phyloP scores from a whole-genome alignment of 2,888 invertebrate genomes.

The Nomada goodeniana region DNA sequence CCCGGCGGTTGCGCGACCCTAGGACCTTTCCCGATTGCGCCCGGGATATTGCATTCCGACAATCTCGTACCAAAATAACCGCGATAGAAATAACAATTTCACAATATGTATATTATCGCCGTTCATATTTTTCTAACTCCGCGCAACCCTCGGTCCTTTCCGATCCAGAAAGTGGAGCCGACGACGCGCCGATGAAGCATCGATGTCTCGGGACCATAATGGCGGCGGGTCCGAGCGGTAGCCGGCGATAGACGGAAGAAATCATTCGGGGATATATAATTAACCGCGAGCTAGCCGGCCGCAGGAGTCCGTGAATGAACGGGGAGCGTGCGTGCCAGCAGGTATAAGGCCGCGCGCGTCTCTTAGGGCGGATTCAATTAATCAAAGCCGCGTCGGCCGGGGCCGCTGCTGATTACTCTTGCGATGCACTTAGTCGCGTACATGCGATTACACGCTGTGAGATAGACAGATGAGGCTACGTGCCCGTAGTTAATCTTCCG shows the following conservation, averaged over 20 bases:
- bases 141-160: background rate
- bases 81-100: too few relatives aligned
- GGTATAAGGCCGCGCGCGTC: slow-evolving; percentile 61
- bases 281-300: slow-evolving; percentile 16
- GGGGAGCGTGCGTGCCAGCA: slow-evolving; percentile 57
- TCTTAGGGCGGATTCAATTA: slow-evolving; percentile 77
- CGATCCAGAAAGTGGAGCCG: background rate
- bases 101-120: too few relatives aligned
- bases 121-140: too few relatives aligned
- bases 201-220: background rate
- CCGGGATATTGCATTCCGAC: too few relatives aligned
- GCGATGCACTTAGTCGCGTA: slow-evolving; percentile 81
- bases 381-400: slow-evolving; percentile 77
- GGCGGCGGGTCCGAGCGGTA: background rate
- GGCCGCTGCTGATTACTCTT: slow-evolving; percentile 79
- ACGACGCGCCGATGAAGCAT: background rate
- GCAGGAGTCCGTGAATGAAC: slow-evolving; percentile 30
- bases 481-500: slow-evolving; percentile 81
- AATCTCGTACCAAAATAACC: too few relatives aligned
- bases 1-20: too few relatives aligned
- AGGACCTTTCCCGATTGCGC: too few relatives aligned
- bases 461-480: slow-evolving; percentile 82
- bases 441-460: slow-evolving; percentile 81
- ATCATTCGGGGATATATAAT: slow-evolving; percentile 40
- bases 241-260: background rate